Conservation (phyloP, 1,140 invertebrate species). For the Pentalonia nigronervosa region DNA sequence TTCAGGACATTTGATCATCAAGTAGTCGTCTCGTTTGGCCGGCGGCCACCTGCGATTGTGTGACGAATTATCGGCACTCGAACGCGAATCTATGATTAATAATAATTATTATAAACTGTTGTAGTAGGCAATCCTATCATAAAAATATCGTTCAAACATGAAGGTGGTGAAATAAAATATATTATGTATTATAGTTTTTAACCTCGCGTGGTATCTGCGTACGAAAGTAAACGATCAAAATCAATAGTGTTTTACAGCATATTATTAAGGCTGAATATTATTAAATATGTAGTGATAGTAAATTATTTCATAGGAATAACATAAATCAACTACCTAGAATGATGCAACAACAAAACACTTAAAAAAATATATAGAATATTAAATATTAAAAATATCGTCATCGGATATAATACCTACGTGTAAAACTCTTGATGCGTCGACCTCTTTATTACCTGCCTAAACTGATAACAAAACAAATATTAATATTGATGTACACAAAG, state of each 20-base stretch:
- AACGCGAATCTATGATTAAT: background rate
- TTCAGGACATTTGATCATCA: background rate
- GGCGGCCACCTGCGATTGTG: background rate
- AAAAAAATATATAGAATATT: background rate
- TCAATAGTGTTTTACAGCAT: background rate
- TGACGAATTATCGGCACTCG: background rate
- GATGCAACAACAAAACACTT: background rate
- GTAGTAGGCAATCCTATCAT: background rate
- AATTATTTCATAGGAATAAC: background rate
- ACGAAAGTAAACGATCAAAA: background rate
- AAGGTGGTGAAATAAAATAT: background rate
- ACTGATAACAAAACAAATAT: background rate
- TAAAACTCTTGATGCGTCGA: background rate
- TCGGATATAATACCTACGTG: background rate
- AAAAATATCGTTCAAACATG: background rate
- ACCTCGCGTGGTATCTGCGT: background rate
- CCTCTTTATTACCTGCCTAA: conserved; percentile 7
- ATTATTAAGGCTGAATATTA: background rate
- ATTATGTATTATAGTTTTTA: background rate
- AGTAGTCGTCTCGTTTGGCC: background rate
- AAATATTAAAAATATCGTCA: background rate
- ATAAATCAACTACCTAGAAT: background rate
- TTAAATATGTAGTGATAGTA: background rate
- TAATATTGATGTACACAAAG: background rate
- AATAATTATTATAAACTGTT: background rate